Evolutionary conservation across 2,113 vertebrate species (phyloP).

Genomic region (Butastur rufipennis): DNA sequence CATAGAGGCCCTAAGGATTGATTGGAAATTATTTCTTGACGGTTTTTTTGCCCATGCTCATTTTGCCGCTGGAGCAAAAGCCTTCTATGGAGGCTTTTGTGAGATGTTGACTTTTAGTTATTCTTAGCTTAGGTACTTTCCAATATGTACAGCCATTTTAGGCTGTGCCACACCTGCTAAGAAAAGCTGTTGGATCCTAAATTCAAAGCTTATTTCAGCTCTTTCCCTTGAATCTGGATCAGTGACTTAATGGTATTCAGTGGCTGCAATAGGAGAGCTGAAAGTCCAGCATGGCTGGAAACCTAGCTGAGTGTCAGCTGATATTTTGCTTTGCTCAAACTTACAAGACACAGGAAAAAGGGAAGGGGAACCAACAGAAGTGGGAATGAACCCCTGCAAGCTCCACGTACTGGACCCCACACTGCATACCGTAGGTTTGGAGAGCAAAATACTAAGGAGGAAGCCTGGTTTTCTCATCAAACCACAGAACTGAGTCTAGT

Average conservation of each 20-base stretch:
- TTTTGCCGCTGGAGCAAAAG: background rate
- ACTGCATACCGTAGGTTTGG: background rate
- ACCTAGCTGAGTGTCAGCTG: background rate
- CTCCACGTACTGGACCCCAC: background rate
- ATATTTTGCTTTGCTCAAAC: background rate
- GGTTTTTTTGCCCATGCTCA: background rate
- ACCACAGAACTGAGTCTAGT: background rate
- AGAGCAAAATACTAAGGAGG: background rate
- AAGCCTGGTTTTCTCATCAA: conserved; percentile 35
- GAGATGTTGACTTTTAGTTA: conserved; percentile 5
- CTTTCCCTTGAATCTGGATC: background rate
- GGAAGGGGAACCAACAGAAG: background rate
- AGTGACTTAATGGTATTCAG: background rate
- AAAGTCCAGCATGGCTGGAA: background rate
- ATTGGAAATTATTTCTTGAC: conserved; percentile 10
- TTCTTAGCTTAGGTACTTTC: conserved; percentile 19
- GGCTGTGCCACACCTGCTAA: background rate
- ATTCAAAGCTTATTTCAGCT: background rate
- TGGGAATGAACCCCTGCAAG: background rate
- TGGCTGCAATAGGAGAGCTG: background rate
- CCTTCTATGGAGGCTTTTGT: background rate
- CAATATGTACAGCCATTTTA: background rate
- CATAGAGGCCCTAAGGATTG: background rate
- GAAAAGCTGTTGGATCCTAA: background rate
- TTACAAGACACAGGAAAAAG: background rate